A percentile compares a stretch with the other conserved stretches of the same genome.
Evolutionary conservation across 2,797 vertebrate genomes (phyloP).

Genomic region (Jordanella pulchra): DNA sequence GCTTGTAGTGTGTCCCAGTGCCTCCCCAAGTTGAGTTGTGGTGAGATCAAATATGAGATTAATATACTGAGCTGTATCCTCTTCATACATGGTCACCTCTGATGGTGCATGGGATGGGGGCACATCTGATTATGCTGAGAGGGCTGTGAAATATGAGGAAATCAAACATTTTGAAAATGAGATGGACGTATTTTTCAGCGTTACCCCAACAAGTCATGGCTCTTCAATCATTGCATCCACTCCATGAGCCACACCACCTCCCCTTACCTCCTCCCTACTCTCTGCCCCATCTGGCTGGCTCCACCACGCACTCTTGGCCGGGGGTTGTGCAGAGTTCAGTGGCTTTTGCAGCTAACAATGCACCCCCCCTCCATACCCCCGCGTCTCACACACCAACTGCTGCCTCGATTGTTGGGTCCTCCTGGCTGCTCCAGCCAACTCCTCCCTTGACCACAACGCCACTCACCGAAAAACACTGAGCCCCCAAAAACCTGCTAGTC

Average conservation of each 20-base stretch:
- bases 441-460: constrained; percentile 70
- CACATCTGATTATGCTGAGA: constrained; percentile 51
- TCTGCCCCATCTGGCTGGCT: constrained; percentile 72
- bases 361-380: constrained; percentile 25
- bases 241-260: constrained; percentile 50
- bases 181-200: constrained; percentile 61
- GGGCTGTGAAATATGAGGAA: constrained; percentile 70
- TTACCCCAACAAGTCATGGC: constrained; percentile 31
- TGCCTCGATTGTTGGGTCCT: constrained; percentile 65
- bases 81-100: constrained; percentile 58
- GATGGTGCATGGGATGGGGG: constrained; percentile 59
- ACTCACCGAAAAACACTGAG: constrained; percentile 62
- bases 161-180: constrained; percentile 68
- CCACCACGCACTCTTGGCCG: constrained; percentile 69
- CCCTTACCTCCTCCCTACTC: constrained; percentile 41
- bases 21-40: constrained; percentile 61
- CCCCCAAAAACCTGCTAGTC: no score
- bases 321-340: constrained; percentile 83
- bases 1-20: constrained; percentile 44
- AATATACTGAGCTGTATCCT: constrained; percentile 65
- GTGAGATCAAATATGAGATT: constrained; percentile 72
- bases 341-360: constrained; percentile 70
- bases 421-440: constrained; percentile 69
- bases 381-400: constrained; percentile 68
- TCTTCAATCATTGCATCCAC: constrained; percentile 45